Evolutionary conservation across 1,140 invertebrate genomes (phyloP).

Genomic region (Ceratoteleas bidentatus): DNA sequence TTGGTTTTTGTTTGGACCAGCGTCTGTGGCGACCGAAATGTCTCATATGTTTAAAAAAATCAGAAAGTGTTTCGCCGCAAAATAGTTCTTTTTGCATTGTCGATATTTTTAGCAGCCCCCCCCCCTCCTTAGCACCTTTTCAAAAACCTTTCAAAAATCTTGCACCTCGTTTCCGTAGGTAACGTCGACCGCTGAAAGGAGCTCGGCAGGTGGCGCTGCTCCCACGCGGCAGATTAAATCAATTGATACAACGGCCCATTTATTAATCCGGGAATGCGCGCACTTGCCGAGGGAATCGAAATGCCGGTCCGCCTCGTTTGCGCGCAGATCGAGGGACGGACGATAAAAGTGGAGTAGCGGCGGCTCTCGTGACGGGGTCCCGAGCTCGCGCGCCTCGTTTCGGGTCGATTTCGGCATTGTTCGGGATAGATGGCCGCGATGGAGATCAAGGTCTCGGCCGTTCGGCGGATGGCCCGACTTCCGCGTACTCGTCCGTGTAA

Average conservation of each 20-base stretch:
- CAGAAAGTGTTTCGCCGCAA: no score
- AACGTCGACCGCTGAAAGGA: no score
- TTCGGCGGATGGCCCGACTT: slow-evolving; percentile 33
- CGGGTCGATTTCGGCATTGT: slow-evolving; percentile 61
- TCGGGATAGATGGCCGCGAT: slow-evolving; percentile 48
- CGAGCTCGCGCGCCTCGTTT: slow-evolving; percentile 42
- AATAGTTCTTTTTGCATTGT: no score
- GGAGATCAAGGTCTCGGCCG: slow-evolving; percentile 61
- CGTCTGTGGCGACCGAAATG: no score
- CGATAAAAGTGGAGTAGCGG: slow-evolving; percentile 53
- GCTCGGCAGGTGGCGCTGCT: slow-evolving; percentile 45
- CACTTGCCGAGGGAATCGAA: slow-evolving; percentile 62
- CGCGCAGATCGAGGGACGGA: slow-evolving; percentile 46
- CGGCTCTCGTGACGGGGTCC: slow-evolving; percentile 29
- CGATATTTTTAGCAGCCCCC: no score
- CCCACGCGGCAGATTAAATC: slow-evolving; percentile 65
- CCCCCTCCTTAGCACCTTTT: no score
- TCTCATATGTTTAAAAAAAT: no score
- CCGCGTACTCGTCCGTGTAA: slow-evolving; percentile 21
- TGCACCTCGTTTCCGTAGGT: no score
- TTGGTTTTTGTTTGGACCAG: no score
- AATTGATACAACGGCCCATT: slow-evolving; percentile 68
- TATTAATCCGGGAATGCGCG: slow-evolving; percentile 67
- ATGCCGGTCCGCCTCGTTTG: slow-evolving; percentile 61
- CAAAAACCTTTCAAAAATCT: no score